Evolutionary conservation across 2,888 invertebrate genomes (phyloP), one percentile per base, ranked within the genome.

Genomic region (Phasia obesa): DNA sequence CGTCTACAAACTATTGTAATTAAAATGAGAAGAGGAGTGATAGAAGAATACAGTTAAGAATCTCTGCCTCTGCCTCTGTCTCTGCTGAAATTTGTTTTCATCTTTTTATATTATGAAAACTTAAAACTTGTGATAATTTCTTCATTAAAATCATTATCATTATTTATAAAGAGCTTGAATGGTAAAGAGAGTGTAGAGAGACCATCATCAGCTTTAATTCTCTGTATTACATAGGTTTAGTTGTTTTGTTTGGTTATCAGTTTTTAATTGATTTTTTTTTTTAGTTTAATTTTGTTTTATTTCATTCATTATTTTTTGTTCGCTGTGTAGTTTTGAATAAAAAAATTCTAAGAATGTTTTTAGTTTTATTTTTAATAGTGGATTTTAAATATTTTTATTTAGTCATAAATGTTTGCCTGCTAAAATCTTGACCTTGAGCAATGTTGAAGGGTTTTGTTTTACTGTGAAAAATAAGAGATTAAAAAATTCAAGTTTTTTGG

Each of bases 291-390:
- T 31, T 47, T 47, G 9, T 21, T n/a, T 4, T 15, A 27, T 23
- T 35, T 71, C 25, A 42, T 38, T 38, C 19, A 19, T 7, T 42
- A 25, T 15, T 60, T 38, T 55, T 17, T 15, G 5, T 42, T 53
- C 25, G 4, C 17, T 17, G 5, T 27, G 23, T 27, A 44, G 15
- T 60, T 67, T 51, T 44, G 23, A 53, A 19, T 9, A 69, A 77
- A n/a, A 35, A 77, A 35, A 60, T 77, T 70, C 69, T 47, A 1
- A 62, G 77, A 77, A 76, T 44, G 44, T 35, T 60, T 62, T 6
- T 17, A 9, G 7, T 13, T 17, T 7, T 42, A 44, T 49, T 27
- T 67, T 65, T 38, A 31, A 42, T 17, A 23, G 25, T 27, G 31
- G 19, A n/a, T 74, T 13, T 25, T 53, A 23, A 11, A 9, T 9